phyloP scores from a whole-genome alignment of 2,888 invertebrate species.

The Eupithecia vulgata region DNA sequence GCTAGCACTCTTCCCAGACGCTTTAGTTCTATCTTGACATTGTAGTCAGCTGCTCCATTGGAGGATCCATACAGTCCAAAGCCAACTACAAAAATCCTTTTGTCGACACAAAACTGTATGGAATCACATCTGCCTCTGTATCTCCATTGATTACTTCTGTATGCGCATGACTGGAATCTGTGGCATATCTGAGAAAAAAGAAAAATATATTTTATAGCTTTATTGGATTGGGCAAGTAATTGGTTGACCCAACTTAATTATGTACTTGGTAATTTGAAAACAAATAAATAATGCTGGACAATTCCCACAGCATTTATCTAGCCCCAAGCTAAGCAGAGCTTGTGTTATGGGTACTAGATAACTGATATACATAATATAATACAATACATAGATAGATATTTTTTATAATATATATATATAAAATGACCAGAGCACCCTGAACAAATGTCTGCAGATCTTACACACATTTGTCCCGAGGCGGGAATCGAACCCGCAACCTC shows the following conservation, averaged over 20 bases:
- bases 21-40: slow-evolving; percentile 96
- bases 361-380: too few relatives aligned
- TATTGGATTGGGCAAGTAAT: not conserved
- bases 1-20: slow-evolving; percentile 94
- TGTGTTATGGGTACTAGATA: too few relatives aligned
- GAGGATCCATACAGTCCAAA: slow-evolving; percentile 98
- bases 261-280: not conserved
- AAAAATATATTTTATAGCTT: not conserved
- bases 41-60: slow-evolving; percentile 97
- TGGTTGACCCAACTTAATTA: not conserved
- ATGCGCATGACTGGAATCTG: slow-evolving; percentile 97
- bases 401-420: too few relatives aligned
- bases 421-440: too few relatives aligned
- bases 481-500: too few relatives aligned
- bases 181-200: slow-evolving; percentile 90
- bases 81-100: slow-evolving; percentile 97
- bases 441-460: too few relatives aligned
- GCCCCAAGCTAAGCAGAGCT: too few relatives aligned
- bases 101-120: slow-evolving; percentile 98
- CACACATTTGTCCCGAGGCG: too few relatives aligned
- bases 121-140: slow-evolving; percentile 98
- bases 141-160: slow-evolving; percentile 98
- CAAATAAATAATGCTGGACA: too few relatives aligned
- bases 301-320: too few relatives aligned
- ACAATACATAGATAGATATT: too few relatives aligned